These are phyloP conservation scores for Coptodon bakossiorum DNA, from an alignment of 2,113 vertebrate genomes.

Conservation along the genomic window DNA sequence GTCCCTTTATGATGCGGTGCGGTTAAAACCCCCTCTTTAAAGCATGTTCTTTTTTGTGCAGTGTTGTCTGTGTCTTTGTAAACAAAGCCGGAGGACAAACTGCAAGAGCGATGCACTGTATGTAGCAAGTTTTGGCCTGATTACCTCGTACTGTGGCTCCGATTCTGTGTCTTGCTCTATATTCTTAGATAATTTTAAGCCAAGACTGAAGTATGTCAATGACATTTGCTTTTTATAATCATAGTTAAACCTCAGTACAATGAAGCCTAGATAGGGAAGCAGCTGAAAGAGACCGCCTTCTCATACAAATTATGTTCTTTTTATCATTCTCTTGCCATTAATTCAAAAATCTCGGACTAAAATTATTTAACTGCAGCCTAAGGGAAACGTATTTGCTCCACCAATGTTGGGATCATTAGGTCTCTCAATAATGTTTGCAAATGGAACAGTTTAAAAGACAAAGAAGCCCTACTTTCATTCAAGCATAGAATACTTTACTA, in stretches of 20 bases:
- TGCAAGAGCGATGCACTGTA: background rate
- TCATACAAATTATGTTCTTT: background rate
- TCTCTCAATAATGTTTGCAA: background rate
- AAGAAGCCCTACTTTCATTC: background rate
- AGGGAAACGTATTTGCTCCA: background rate
- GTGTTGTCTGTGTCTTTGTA: background rate
- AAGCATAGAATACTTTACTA: background rate
- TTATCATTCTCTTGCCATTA: background rate
- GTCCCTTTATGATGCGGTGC: background rate
- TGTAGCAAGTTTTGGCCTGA: conserved; percentile 21
- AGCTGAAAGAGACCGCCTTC: background rate
- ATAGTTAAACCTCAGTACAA: background rate
- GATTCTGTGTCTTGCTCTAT: conserved; percentile 21
- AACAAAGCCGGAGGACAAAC: background rate
- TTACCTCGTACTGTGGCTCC: conserved; percentile 22
- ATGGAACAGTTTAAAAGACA: background rate
- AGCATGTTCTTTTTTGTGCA: background rate
- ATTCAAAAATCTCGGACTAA: background rate
- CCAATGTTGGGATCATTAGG: background rate
- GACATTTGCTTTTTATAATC: background rate
- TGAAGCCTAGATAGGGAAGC: background rate
- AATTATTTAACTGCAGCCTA: background rate
- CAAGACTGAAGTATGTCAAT: conserved; percentile 33
- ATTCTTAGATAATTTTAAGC: conserved; percentile 33
- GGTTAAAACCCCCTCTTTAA: background rate